phyloP scores from a whole-genome alignment of 2,888 invertebrate species.

The Celastrina argiolus region DNA sequence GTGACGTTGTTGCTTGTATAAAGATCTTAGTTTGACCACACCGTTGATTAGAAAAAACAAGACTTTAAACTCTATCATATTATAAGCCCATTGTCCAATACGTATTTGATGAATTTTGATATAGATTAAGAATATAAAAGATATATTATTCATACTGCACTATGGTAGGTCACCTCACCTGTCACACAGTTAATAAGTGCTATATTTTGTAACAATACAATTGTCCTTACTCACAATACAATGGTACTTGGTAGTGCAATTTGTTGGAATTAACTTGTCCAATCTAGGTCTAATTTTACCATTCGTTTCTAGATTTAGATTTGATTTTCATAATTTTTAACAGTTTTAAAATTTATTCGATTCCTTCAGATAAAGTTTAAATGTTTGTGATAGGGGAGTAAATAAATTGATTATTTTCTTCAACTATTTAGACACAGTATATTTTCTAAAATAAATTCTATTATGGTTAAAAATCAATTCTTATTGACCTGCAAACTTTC shows the following conservation, averaged over 20 bases:
- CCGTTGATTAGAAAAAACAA: no score
- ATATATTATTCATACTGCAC: background rate
- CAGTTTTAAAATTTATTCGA: background rate
- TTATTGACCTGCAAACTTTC: background rate
- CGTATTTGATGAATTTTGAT: background rate
- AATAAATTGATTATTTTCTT: no score
- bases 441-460: no score
- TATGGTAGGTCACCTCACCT: conserved; percentile 12
- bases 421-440: no score
- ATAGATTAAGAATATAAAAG: background rate
- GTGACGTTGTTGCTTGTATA: background rate
- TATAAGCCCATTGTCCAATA: background rate
- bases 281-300: background rate
- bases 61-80: background rate
- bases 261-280: conserved; percentile 8
- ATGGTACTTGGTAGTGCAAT: conserved; percentile 16
- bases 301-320: background rate
- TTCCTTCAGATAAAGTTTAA: no score
- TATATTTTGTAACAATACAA: conserved; percentile 19
- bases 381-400: no score
- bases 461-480: no score
- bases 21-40: background rate
- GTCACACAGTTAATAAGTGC: conserved; percentile 1
- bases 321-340: background rate
- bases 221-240: conserved; percentile 9